phyloP scores from a whole-genome alignment of 2,888 invertebrate species.

The Phlogophora meticulosa region DNA sequence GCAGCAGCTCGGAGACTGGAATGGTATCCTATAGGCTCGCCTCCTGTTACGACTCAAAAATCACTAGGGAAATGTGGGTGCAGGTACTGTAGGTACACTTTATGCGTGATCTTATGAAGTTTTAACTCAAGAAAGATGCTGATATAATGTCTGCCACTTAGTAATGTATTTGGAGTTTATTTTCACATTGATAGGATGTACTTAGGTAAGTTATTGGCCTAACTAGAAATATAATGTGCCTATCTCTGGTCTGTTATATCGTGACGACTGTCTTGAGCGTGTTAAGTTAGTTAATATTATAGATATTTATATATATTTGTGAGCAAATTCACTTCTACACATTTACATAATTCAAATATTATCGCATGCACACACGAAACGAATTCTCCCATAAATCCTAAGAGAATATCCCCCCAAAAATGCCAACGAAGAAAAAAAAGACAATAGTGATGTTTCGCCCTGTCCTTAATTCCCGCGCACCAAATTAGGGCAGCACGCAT shows the following conservation, averaged over 20 bases:
- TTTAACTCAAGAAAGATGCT: too few relatives aligned
- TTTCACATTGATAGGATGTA: background rate
- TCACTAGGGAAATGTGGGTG: too few relatives aligned
- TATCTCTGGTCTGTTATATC: background rate
- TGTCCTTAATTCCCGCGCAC: slow-evolving; percentile 63
- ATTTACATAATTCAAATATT: background rate
- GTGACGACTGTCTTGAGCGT: background rate
- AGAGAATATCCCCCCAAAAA: slow-evolving; percentile 25
- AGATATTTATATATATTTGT: background rate
- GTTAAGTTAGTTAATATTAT: background rate
- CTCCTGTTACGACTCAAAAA: too few relatives aligned
- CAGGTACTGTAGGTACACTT: too few relatives aligned
- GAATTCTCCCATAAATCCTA: slow-evolving; percentile 17
- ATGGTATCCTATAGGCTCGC: too few relatives aligned
- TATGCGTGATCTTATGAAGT: too few relatives aligned
- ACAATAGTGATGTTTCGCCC: slow-evolving; percentile 44
- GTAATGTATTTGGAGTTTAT: too few relatives aligned
- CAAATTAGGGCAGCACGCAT: slow-evolving; percentile 84
- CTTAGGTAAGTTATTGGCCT: background rate
- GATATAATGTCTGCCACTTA: too few relatives aligned
- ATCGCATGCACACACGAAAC: background rate
- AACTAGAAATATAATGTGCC: background rate
- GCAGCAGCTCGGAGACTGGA: too few relatives aligned
- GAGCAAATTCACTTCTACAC: background rate
- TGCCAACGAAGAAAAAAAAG: slow-evolving; percentile 36